phyloP scores from a whole-genome alignment of 1,140 invertebrate species.

The Dinoponera quadriceps region DNA sequence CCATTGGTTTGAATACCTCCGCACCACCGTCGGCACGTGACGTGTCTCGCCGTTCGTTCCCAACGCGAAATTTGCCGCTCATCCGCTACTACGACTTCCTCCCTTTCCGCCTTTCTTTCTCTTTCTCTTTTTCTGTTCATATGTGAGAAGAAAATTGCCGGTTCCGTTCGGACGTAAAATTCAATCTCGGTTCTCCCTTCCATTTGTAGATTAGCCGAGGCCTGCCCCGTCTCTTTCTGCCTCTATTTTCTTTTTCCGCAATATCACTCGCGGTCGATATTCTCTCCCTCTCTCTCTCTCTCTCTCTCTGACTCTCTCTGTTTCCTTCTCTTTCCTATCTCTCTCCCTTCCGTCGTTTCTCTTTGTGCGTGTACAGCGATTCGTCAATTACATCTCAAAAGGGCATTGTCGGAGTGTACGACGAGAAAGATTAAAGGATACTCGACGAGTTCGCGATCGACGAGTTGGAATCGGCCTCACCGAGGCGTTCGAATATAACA shows the following conservation, averaged over 20 bases:
- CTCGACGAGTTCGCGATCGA: no score
- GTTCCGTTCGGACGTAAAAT: constrained; percentile 77
- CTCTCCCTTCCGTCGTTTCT: no score
- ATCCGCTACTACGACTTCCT: constrained; percentile 47
- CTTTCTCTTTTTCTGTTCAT: not conserved
- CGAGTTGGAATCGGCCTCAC: no score
- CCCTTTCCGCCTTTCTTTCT: constrained; percentile 20
- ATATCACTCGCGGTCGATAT: not conserved
- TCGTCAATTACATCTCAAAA: no score
- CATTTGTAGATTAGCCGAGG: constrained; percentile 77
- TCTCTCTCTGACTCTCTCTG: no score
- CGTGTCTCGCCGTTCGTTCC: constrained; percentile 51
- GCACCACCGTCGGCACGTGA: constrained; percentile 39
- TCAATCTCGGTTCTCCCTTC: constrained; percentile 74
- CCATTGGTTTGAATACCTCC: constrained; percentile 46
- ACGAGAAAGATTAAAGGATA: no score
- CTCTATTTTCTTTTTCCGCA: constrained; percentile 20
- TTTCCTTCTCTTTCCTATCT: no score
- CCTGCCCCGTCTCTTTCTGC: constrained; percentile 1
- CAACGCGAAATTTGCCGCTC: constrained; percentile 65
- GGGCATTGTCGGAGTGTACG: no score
- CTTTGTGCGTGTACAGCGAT: no score
- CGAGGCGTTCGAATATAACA: no score
- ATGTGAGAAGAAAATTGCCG: constrained; percentile 75
- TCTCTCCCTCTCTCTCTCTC: no score